These are phyloP conservation scores for Mormyrops boulengeri DNA, from an alignment of 2,797 vertebrate genomes.

Conservation along the genomic window DNA sequence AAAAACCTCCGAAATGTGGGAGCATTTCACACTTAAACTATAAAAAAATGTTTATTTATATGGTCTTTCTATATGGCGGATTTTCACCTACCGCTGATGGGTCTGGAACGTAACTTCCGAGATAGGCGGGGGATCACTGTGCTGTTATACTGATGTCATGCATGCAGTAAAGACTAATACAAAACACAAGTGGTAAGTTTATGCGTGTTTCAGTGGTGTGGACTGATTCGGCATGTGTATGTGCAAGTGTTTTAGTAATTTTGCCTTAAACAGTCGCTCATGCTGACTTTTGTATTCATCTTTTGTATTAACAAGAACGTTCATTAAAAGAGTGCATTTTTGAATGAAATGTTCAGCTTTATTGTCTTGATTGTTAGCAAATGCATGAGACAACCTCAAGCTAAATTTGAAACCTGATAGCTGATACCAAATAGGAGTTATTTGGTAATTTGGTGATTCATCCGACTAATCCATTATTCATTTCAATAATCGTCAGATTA, in stretches of 20 bases:
- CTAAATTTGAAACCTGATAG: not conserved
- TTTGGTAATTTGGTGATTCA: not conserved
- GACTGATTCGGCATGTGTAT: no score
- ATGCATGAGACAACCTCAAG: not conserved
- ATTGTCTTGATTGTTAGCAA: not conserved
- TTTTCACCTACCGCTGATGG: no score
- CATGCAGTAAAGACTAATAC: no score
- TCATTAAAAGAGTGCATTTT: not conserved
- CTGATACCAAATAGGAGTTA: not conserved
- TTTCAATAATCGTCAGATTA: not conserved
- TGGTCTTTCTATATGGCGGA: no score
- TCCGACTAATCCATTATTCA: not conserved
- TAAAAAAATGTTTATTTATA: no score
- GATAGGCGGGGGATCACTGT: no score
- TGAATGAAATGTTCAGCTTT: not conserved
- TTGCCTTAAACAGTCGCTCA: no score
- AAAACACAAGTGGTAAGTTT: no score
- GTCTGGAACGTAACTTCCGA: no score
- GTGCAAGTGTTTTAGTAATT: no score
- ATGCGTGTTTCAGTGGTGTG: no score
- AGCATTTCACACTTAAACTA: not conserved
- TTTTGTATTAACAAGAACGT: not conserved
- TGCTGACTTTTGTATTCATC: not conserved
- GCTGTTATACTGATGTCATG: no score
- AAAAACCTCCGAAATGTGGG: not conserved